Evolutionary conservation across 2,888 invertebrate genomes (phyloP).

Genomic region (Scaptomyza flava): DNA sequence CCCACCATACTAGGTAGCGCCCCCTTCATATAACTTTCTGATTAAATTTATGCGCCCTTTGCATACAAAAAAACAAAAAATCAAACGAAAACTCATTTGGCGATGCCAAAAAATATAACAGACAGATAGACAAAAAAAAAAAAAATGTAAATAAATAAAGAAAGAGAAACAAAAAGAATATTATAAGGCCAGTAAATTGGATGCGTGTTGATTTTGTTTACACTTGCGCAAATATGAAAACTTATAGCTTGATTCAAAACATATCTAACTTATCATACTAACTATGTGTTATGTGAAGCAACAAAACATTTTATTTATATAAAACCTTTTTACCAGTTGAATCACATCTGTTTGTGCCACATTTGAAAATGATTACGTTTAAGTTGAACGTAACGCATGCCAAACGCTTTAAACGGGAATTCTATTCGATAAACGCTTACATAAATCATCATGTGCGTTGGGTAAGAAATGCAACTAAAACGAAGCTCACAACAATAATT

Average conservation of each 20-base stretch:
- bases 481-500: not conserved
- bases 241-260: too few relatives aligned
- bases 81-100: constrained; percentile 36
- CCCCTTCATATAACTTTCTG: constrained; percentile 39
- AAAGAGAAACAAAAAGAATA: constrained; percentile 2
- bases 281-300: not conserved
- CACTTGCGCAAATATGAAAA: not conserved
- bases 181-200: constrained; percentile 21
- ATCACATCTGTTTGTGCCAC: not conserved
- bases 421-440: not conserved
- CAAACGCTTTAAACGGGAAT: too few relatives aligned
- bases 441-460: too few relatives aligned
- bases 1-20: constrained; percentile 31
- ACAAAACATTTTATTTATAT: too few relatives aligned
- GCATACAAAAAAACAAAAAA: constrained; percentile 43
- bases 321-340: not conserved
- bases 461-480: not conserved
- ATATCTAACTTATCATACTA: too few relatives aligned
- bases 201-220: constrained; percentile 17
- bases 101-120: constrained; percentile 11
- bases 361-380: too few relatives aligned
- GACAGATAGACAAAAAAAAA: not conserved
- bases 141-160: too few relatives aligned
- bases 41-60: constrained; percentile 67
- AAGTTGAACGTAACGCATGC: too few relatives aligned